A percentile compares a stretch with the other conserved stretches of the same genome.
These are phyloP conservation scores for Autographa pulchrina DNA, from an alignment of 2,888 invertebrate genomes.

Conservation along the genomic window DNA sequence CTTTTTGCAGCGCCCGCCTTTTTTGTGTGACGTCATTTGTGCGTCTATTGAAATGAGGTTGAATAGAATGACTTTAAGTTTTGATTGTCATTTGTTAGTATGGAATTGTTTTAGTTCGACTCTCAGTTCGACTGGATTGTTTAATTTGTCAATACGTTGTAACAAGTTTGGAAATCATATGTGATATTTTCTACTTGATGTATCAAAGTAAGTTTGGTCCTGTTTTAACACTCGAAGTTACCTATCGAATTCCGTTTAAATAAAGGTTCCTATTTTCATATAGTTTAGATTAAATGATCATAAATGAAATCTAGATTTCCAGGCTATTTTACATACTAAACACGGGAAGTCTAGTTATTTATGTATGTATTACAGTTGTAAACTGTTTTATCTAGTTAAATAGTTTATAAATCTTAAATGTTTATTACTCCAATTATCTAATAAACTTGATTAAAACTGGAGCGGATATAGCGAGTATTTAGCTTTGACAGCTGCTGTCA, in stretches of 20 bases:
- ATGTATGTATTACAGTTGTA: constrained; percentile 1
- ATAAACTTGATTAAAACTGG: constrained; percentile 3
- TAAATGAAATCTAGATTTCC: background rate
- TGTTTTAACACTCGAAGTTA: too few relatives aligned
- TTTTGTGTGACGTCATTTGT: constrained; percentile 16
- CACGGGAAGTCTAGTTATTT: constrained; percentile 4
- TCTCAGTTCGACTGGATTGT: too few relatives aligned
- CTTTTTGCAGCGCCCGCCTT: constrained; percentile 44
- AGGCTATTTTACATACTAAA: background rate
- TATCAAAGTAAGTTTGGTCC: too few relatives aligned
- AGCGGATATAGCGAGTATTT: constrained; percentile 1
- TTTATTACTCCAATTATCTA: constrained; percentile 1
- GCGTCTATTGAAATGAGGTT: constrained; percentile 3
- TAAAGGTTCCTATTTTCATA: too few relatives aligned
- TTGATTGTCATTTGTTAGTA: background rate
- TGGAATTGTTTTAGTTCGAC: too few relatives aligned
- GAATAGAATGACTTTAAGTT: constrained; percentile 2
- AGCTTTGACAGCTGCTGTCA: constrained; percentile 4
- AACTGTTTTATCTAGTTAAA: constrained; percentile 4
- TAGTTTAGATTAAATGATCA: background rate
- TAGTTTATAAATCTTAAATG: constrained; percentile 3
- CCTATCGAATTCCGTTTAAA: too few relatives aligned
- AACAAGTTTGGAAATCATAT: too few relatives aligned
- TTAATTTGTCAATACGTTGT: too few relatives aligned
- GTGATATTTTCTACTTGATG: too few relatives aligned